phyloP scores from a whole-genome alignment of 2,888 invertebrate species.

The Sarcophaga subvicina region DNA sequence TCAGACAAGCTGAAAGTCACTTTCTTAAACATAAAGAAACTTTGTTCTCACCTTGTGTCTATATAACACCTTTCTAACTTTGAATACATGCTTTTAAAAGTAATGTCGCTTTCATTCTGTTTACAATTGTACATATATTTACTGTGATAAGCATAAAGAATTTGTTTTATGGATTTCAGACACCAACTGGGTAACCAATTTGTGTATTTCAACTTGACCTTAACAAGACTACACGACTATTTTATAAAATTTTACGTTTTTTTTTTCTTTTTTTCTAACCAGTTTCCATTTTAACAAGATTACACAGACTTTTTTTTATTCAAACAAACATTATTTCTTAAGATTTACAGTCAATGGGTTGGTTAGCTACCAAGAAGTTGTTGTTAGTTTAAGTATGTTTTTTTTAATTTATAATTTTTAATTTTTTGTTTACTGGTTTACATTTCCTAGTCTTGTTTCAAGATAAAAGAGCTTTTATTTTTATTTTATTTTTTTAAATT shows the following conservation, averaged over 20 bases:
- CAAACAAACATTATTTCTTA: not conserved
- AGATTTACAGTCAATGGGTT: not conserved
- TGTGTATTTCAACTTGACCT: constrained; percentile 28
- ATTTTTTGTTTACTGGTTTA: constrained; percentile 9
- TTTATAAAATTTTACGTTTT: constrained; percentile 9
- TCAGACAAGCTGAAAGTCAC: too few relatives aligned
- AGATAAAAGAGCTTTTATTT: not conserved
- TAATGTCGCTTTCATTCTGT: not conserved
- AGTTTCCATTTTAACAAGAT: not conserved
- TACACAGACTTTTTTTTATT: not conserved
- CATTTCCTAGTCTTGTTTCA: constrained; percentile 27
- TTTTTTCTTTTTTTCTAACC: constrained; percentile 12
- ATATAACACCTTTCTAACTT: too few relatives aligned
- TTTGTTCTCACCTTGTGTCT: too few relatives aligned
- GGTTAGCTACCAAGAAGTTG: constrained; percentile 31
- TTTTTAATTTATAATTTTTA: too few relatives aligned
- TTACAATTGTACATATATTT: not conserved
- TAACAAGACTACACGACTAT: constrained; percentile 27
- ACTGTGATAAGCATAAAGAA: not conserved
- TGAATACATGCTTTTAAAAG: too few relatives aligned
- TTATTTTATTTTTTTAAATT: not conserved
- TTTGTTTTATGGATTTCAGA: not conserved
- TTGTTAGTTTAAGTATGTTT: not conserved
- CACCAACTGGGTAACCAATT: constrained; percentile 4
- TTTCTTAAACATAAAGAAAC: too few relatives aligned